These are phyloP conservation scores for Parascotia fuliginaria DNA, from an alignment of 2,888 invertebrate genomes.

Conservation along the genomic window DNA sequence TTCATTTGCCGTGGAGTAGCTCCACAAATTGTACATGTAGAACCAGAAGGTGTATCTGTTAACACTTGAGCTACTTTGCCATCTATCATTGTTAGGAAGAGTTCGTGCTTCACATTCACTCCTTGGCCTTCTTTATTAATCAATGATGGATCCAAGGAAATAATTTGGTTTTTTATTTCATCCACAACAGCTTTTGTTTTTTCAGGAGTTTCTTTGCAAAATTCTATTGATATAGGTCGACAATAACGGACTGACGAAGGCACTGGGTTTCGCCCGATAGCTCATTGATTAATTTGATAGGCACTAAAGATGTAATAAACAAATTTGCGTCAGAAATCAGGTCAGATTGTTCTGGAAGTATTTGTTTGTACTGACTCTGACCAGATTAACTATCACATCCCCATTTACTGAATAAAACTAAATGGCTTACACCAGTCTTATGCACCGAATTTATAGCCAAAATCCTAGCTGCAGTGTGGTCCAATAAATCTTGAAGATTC, in stretches of 20 bases:
- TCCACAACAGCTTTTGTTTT: constrained; percentile 25
- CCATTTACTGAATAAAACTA: constrained; percentile 19
- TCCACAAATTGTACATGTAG: neutral
- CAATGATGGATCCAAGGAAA: constrained; percentile 6
- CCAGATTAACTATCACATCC: constrained; percentile 31
- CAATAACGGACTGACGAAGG: no score
- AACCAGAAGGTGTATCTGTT: neutral
- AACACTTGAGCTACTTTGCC: no score
- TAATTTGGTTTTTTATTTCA: constrained; percentile 16
- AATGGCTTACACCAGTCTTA: neutral
- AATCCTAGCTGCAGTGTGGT: constrained; percentile 31
- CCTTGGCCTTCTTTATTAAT: constrained; percentile 21
- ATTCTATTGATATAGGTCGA: constrained; percentile 23
- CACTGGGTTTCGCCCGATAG: neutral
- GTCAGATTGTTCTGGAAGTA: constrained; percentile 16
- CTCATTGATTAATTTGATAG: constrained; percentile 13
- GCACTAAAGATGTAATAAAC: constrained; percentile 28
- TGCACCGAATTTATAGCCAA: constrained; percentile 20
- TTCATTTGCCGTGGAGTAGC: constrained; percentile 23
- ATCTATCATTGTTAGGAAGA: no score
- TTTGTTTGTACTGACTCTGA: constrained; percentile 32
- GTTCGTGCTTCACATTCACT: constrained; percentile 19
- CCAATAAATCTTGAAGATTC: constrained; percentile 23
- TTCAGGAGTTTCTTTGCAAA: constrained; percentile 28
- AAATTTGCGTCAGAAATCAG: constrained; percentile 21